Base-by-base conservation (phyloP, 2,888 invertebrate species). In the Dryobota labecula region DNA sequence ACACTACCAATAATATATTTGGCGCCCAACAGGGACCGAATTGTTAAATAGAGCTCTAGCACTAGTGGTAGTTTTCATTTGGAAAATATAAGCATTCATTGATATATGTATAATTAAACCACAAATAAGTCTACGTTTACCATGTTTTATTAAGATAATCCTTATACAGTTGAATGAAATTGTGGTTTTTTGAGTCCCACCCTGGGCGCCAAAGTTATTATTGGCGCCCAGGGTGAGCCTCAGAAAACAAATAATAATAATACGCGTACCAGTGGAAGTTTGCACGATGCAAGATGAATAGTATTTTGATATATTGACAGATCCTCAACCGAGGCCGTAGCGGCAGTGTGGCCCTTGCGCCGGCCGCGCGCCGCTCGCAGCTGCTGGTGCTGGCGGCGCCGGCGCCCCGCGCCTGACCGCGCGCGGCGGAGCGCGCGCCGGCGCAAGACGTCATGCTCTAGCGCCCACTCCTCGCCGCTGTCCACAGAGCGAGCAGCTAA, bases 271-370 rank as follows among this genome's bases (percentile, higher is more conserved):
- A 30, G 5, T 20, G 30, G 30, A 9, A 43, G 8, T 30, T 8
- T 30, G n/a, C 1, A 13, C 0, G 20, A 27, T 1, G 58, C 41
- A 43, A 61, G 0, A n/a, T 61, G 15, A 47, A 41, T 6, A 9
- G 18, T 43, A n/a, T 33, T 33, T 8, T 2, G 9, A 36, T 13
- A 60, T 27, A 51, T 49, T 88, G 90, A 0, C 90, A 95, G 95
- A 91, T 93, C 38, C 85, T 95, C 45, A 95, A 95, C 86, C 90
- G 95, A 18, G 93, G 94, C 0, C 91, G 94, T 18, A 95, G 93
- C 78, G 90, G 85, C 81, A 95, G 94, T 77, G 87, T 91, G 13
- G 90, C 94, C 2, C 91, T 94, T 0, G 54, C 85, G 0, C 85
- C 88, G 11, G 72, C 70, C 0, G 78, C 89, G 8, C 93, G 94